Base-by-base conservation (phyloP, 2,113 vertebrate genomes). In the Sinocyclocheilus anshuiensis region DNA sequence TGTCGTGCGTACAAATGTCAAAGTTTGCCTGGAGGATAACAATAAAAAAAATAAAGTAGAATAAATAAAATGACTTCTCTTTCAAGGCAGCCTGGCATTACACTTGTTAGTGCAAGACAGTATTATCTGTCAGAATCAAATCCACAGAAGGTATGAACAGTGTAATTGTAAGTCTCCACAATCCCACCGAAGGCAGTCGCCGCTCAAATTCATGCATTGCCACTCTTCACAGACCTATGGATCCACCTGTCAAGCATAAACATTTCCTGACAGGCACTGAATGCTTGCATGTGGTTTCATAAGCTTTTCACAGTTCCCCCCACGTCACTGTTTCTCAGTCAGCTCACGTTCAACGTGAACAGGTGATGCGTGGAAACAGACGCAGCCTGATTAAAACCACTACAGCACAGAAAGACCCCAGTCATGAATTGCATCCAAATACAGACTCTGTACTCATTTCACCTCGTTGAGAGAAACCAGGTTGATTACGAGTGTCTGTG, bases 71-170 rank as follows among this genome's bases (percentile, higher is more conserved):
- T 13, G 87, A 90, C 90, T 93, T 91, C 77, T 90, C 89, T 86
- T 90, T 91, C 88, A 88, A 92, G 91, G 91, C 91, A 92, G 91
- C 88, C 83, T 87, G 88, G 90, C 90, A 88, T 57, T 89, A 92
- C 24, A 88, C 91, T 92, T 94, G 92, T 94, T 95, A 93, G 91
- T 74, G 55, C 86, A 89, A 90, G 93, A 93, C 89, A 88, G 91
- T 91, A 90, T 93, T 94, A 94, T 94, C 93, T 91, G 89, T 87
- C 87, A 83, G 87, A 93, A 94, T 95, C 92, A 92, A 89, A 88
- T 75, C 33, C 18, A 78, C 85, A 89, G 89, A 87, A 89, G 85
- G 90, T 88, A 88, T 81, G 88, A 89, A 88, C 83, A 89, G 87
- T 87, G 84, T 90, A 92, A 91, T 91, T 93, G 84, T 87, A 88